A percentile compares a stretch with the other conserved stretches of the same genome.
Evolutionary conservation across 2,113 vertebrate species (phyloP).

Genomic region (Nothobranchius furzeri): DNA sequence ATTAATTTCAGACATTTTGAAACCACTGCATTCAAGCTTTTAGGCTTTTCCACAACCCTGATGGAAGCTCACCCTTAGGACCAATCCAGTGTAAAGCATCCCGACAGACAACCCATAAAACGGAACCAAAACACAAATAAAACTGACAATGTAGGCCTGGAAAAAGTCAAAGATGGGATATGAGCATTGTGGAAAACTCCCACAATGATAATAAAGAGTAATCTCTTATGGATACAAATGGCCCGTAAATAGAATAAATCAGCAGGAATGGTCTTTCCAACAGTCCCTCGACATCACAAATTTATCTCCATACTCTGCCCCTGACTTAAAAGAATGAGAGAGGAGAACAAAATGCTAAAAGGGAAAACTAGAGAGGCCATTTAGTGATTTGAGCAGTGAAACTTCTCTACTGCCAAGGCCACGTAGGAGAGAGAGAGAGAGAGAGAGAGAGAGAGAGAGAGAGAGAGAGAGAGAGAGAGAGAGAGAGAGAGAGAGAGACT

Average conservation of each 20-base stretch:
- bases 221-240: conserved; percentile 73
- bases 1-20: conserved; percentile 1
- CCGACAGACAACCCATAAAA: conserved; percentile 31
- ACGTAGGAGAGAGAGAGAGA: conserved; percentile 82
- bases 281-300: conserved; percentile 74
- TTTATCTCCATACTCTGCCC: conserved; percentile 81
- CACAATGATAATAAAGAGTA: conserved; percentile 73
- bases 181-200: conserved; percentile 63
- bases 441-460: conserved; percentile 81
- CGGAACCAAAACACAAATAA: conserved; percentile 47
- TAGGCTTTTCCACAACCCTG: not conserved
- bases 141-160: conserved; percentile 38
- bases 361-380: conserved; percentile 70
- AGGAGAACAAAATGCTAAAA: conserved; percentile 65
- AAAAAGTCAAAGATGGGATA: conserved; percentile 47
- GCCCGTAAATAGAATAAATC: conserved; percentile 78
- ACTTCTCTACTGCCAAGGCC: conserved; percentile 82
- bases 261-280: conserved; percentile 67
- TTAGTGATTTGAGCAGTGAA: conserved; percentile 76
- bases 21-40: conserved; percentile 7
- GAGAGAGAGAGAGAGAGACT: conserved; percentile 80
- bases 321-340: conserved; percentile 66
- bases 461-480: conserved; percentile 81
- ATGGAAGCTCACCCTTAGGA: conserved; percentile 37
- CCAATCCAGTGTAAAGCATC: conserved; percentile 51